These are phyloP conservation scores for Drosophila diplacantha DNA, from an alignment of 2,888 invertebrate species.

Conservation along the genomic window DNA sequence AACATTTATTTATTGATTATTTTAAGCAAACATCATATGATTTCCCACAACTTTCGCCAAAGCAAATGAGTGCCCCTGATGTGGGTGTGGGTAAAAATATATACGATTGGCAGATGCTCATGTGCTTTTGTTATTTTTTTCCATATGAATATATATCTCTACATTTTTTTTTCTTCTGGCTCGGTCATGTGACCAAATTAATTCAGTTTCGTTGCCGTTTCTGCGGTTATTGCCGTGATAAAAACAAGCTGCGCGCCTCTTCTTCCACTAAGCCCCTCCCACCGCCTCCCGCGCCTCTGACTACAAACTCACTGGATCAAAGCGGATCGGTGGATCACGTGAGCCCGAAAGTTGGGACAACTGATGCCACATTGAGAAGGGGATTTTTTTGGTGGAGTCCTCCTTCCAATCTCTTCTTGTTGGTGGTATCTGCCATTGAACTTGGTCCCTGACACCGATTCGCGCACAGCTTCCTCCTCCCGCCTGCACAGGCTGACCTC, in stretches of 20 bases:
- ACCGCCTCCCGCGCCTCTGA: background rate
- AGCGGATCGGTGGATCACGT: conserved; percentile 38
- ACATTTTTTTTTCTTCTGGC: conserved; percentile 33
- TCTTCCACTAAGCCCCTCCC: conserved; percentile 9
- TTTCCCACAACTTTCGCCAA: conserved; percentile 10
- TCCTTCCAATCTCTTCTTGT: background rate
- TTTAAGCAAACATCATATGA: background rate
- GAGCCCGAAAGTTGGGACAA: conserved; percentile 20
- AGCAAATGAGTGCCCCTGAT: conserved; percentile 44
- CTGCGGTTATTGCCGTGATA: conserved; percentile 40
- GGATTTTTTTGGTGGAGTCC: background rate
- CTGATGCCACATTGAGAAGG: background rate
- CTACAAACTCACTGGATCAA: conserved; percentile 9
- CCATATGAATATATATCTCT: conserved; percentile 22
- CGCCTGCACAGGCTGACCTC: conserved; percentile 26
- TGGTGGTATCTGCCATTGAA: conserved; percentile 49
- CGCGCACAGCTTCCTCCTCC: conserved; percentile 50
- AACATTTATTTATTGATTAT: background rate
- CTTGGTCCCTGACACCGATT: conserved; percentile 63
- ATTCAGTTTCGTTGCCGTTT: conserved; percentile 44
- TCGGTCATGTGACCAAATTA: conserved; percentile 66
- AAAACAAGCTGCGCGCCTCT: conserved; percentile 21
- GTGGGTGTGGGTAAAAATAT: conserved; percentile 41
- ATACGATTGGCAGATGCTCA: conserved; percentile 32
- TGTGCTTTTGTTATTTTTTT: conserved; percentile 15